phyloP scores from a whole-genome alignment of 2,888 invertebrate species.

The Agriotes lineatus region DNA sequence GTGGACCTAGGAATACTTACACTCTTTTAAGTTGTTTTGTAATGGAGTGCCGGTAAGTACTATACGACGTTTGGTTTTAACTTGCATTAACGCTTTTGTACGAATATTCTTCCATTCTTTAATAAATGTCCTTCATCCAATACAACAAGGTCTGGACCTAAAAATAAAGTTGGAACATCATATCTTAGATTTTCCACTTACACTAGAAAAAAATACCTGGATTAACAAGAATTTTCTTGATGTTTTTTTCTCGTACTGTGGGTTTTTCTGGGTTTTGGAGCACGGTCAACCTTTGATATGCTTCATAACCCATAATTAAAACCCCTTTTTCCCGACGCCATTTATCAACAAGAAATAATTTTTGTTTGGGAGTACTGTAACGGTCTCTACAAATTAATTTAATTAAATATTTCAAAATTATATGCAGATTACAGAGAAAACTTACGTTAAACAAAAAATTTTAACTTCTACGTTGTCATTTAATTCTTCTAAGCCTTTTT shows the following conservation, averaged over 20 bases:
- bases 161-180: no score
- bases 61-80: conserved; percentile 80
- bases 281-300: conserved; percentile 68
- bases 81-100: conserved; percentile 79
- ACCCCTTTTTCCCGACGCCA: conserved; percentile 73
- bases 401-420: not conserved
- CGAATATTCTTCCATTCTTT: conserved; percentile 84
- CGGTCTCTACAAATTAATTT: not conserved
- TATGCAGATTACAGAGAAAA: no score
- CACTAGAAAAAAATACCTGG: conserved; percentile 68
- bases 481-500: conserved; percentile 78
- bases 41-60: conserved; percentile 92
- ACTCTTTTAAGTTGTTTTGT: conserved; percentile 90
- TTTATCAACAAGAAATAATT: conserved; percentile 13
- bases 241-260: not conserved
- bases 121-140: conserved; percentile 94
- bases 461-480: conserved; percentile 55
- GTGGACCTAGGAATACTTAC: conserved; percentile 62
- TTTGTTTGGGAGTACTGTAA: not conserved
- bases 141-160: conserved; percentile 84
- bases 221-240: conserved; percentile 68
- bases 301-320: conserved; percentile 80
- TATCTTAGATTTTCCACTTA: no score
- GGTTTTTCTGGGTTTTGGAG: not conserved
- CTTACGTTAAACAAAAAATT: conserved; percentile 47